These are phyloP conservation scores for Dexiosoma caninum DNA, from an alignment of 2,888 invertebrate genomes.

Conservation along the genomic window DNA sequence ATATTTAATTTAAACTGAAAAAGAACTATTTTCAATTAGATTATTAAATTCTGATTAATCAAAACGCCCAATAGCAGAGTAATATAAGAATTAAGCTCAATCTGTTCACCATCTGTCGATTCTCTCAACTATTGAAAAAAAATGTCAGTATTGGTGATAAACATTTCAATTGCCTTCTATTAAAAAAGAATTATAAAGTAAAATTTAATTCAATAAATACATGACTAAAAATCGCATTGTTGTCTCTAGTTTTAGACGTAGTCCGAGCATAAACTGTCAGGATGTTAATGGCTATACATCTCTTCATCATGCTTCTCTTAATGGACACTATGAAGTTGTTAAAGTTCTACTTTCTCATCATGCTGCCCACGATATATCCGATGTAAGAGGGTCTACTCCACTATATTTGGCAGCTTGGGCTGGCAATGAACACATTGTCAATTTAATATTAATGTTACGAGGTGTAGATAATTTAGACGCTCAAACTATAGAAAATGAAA, in stretches of 20 bases:
- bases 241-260: constrained; percentile 88
- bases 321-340: constrained; percentile 94
- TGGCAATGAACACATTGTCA: constrained; percentile 91
- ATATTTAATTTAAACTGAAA: no score
- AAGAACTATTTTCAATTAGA: no score
- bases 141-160: no score
- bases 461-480: constrained; percentile 89
- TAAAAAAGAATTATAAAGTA: no score
- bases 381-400: constrained; percentile 94
- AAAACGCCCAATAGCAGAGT: no score
- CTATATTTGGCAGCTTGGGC: constrained; percentile 96
- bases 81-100: no score
- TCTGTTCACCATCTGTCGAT: no score
- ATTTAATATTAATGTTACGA: constrained; percentile 87
- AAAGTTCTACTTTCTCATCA: constrained; percentile 86
- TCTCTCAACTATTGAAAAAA: no score
- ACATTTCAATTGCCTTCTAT: no score
- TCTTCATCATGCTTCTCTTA: constrained; percentile 94
- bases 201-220: not conserved
- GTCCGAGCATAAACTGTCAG: constrained; percentile 93
- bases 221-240: not conserved
- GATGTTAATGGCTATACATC: constrained; percentile 95
- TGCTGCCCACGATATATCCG: constrained; percentile 91
- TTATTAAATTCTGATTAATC: no score
- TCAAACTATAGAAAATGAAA: constrained; percentile 84